Base-by-base conservation (phyloP, 2,888 invertebrate genomes). In the Lasiommata megera region DNA sequence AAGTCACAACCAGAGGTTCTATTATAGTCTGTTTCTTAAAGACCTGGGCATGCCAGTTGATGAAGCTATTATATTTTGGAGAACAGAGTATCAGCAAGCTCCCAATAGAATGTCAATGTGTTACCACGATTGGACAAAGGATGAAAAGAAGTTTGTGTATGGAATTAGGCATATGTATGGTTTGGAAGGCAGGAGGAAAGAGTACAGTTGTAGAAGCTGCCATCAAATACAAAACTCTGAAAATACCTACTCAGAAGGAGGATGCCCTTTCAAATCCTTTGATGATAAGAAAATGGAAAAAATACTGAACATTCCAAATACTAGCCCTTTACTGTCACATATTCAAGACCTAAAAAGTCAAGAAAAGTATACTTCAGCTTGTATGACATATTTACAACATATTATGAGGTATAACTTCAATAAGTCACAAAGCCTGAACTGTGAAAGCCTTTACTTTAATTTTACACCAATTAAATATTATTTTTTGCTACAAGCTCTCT, bases 91-190 rank as follows among this genome's bases (percentile, higher is more conserved):
- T 76, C 89, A 88, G 1, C 87, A 92, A 67, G 79, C 80, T 41
- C 84, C 91, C 37, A 76, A 72, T 52, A 80, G 84, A 1, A 77
- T 70, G 40, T 87, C 92, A 36, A 80, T 76, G 44, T 95, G 94
- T 67, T 82, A 84, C 16, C 95, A 95, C 67, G 88, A 82, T 64
- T 95, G 95, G 95, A 87, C 92, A 51, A 88, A 86, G 46, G 92
- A 93, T 77, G 92, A 92, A 64, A 92, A 90, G 23, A 93, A 93
- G 67, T 94, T 93, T 75, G 73, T 92, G 3, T 94, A 94, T 79
- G 93, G 94, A 57, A 94, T 95, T 51, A 84, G 94, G 60, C 95
- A 95, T 71, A 84, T 95, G 79, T 95, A 95, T 84, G 95, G 95
- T 0, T 79, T 94, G 48, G 94, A 94, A 80, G 95, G 95, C 3